Conservation (phyloP, 2,888 invertebrate species). For the Lissonota sp. region DNA sequence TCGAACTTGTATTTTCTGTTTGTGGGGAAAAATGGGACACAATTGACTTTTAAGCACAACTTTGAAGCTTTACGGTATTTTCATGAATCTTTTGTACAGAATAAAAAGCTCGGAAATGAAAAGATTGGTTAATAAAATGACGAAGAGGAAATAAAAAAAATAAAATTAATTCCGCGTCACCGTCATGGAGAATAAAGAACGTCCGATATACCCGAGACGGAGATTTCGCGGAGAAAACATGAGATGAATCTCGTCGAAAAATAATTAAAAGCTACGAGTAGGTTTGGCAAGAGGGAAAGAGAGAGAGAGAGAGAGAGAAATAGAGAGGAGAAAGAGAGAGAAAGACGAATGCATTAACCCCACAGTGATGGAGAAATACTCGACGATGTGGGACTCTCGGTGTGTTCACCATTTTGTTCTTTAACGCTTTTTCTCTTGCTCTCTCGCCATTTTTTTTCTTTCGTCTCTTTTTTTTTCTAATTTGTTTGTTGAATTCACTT, state of each 20-base stretch:
- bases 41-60: too few relatives aligned
- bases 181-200: conserved; percentile 8
- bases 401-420: too few relatives aligned
- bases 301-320: conserved; percentile 25
- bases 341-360: conserved; percentile 49
- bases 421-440: too few relatives aligned
- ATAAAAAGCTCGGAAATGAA: too few relatives aligned
- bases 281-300: conserved; percentile 3
- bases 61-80: too few relatives aligned
- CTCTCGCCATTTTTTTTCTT: conserved; percentile 33
- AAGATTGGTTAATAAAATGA: too few relatives aligned
- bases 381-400: conserved; percentile 51
- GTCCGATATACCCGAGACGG: too few relatives aligned
- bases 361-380: conserved; percentile 37
- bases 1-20: conserved; percentile 23
- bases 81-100: too few relatives aligned
- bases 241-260: conserved; percentile 58
- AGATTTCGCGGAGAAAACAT: conserved; percentile 33
- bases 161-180: conserved; percentile 56
- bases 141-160: conserved; percentile 7
- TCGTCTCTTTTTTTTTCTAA: conserved; percentile 21
- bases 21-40: conserved; percentile 19
- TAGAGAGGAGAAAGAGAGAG: too few relatives aligned
- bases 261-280: conserved; percentile 63
- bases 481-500: conserved; percentile 57